Evolutionary conservation across 1,140 invertebrate species (phyloP), one percentile per base, ranked within the genome.

Genomic region (Solenopsis fugax): DNA sequence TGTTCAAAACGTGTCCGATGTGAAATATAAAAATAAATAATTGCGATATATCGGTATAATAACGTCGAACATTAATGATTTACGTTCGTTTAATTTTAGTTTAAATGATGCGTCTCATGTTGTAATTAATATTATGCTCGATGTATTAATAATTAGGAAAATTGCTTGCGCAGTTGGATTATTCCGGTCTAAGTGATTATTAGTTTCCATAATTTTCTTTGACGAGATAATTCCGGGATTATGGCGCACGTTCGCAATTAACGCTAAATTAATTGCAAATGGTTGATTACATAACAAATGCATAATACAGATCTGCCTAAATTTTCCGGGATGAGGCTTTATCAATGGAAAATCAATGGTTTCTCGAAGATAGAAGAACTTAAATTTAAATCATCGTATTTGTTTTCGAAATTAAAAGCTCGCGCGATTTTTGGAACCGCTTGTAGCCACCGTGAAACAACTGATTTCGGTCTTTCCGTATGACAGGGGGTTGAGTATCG

Each of bases 151-250:
- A 82, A 73, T 82, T 82, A 82, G 29, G 80, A 60, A 54, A 73
- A 62, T 73, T 41, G 69, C 80, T 48, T 58, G 67, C 24, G 24
- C 50, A 54, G 65, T 41, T 54, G 52, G 24, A 82, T 82, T 72
- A 82, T 82, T 82, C 41, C 41, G 37, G 67, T 73, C 69, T 75
- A 75, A 84, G 54, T 84, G 54, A 75, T 84, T 84, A 84, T 75
- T 48, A 84, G 80, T 84, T 84, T 82, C 37, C 52, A 73, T 73
- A 82, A 84, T 84, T 84, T 82, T 84, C 80, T 84, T 75, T 84
- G 80, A 84, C 69, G 48, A 64, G 52, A 84, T 75, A 73, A 84
- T 84, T 84, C 52, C 69, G 13, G 37, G 29, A 84, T 84, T 84
- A 75, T 84, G 56, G 69, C 24, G 52, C 67, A 34, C 24, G 54